Evolutionary conservation across 1,140 invertebrate species (phyloP).

Genomic region (Centruroides vittatus): DNA sequence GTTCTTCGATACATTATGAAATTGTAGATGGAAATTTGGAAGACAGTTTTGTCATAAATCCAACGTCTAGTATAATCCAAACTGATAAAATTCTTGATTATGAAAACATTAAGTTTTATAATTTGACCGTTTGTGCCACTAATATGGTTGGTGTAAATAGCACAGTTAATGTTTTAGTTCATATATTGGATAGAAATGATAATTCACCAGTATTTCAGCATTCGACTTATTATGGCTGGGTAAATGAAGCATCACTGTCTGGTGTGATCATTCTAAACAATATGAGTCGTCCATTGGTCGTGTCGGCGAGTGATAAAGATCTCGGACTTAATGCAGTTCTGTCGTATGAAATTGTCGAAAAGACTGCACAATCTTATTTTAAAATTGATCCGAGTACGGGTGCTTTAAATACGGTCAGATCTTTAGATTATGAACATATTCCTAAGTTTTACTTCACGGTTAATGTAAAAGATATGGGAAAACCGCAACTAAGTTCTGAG

Average conservation of each 20-base stretch:
- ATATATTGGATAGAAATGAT: conserved; percentile 48
- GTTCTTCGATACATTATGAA: conserved; percentile 64
- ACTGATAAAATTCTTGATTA: conserved; percentile 61
- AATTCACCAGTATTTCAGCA: conserved; percentile 63
- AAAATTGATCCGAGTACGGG: conserved; percentile 28
- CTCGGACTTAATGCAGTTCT: conserved; percentile 65
- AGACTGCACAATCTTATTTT: conserved; percentile 28
- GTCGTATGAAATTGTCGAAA: conserved; percentile 70
- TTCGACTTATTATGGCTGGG: conserved; percentile 46
- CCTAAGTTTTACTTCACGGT: conserved; percentile 60
- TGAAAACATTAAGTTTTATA: conserved; percentile 58
- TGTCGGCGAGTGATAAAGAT: conserved; percentile 61
- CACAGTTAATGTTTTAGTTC: conserved; percentile 27
- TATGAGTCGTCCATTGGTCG: conserved; percentile 50
- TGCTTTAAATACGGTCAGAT: conserved; percentile 57
- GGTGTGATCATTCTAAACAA: conserved; percentile 52
- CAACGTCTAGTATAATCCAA: conserved; percentile 56
- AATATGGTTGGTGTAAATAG: conserved; percentile 54
- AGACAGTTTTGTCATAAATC: conserved; percentile 63
- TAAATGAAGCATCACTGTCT: conserved; percentile 53
- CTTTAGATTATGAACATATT: conserved; percentile 66
- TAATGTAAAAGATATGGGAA: conserved; percentile 67
- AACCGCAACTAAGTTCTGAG: conserved; percentile 52
- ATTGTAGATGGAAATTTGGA: conserved; percentile 59
- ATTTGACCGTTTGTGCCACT: conserved; percentile 63